Evolutionary conservation across 2,888 invertebrate genomes (phyloP).

Genomic region (Quadriops clusia): DNA sequence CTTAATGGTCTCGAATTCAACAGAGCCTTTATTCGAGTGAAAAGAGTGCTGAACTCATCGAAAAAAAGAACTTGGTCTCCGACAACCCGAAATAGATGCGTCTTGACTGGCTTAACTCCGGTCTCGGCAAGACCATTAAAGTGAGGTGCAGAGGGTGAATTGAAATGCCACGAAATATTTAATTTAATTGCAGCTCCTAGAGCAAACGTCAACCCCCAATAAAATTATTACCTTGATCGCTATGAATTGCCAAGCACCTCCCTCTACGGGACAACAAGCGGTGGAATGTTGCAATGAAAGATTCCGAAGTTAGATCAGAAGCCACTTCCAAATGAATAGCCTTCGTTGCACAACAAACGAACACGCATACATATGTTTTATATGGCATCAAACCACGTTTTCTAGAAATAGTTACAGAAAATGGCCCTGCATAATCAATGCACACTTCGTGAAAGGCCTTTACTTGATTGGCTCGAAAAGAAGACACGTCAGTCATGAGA

Average conservation of each 20-base stretch:
- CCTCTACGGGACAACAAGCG: no score
- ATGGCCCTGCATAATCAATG: neutral
- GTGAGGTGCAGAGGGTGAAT: neutral
- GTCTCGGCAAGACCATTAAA: no score
- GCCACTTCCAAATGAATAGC: conserved; percentile 1
- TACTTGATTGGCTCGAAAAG: neutral
- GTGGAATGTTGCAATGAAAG: no score
- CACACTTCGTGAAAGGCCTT: neutral
- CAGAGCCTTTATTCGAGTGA: no score
- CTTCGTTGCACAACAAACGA: neutral
- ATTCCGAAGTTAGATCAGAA: no score
- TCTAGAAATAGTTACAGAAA: neutral
- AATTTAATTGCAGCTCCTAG: neutral
- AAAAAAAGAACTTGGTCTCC: no score
- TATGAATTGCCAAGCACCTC: neutral
- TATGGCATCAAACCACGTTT: neutral
- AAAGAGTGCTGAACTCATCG: no score
- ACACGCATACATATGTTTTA: conserved; percentile 1
- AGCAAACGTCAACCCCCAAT: neutral
- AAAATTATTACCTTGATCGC: conserved; percentile 1
- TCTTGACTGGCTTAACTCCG: no score
- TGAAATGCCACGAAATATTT: neutral
- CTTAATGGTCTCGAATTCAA: no score
- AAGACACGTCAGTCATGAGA: neutral
- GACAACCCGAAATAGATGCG: no score